Evolutionary conservation across 2,888 invertebrate genomes (phyloP).

Genomic region (Folsomia candida): DNA sequence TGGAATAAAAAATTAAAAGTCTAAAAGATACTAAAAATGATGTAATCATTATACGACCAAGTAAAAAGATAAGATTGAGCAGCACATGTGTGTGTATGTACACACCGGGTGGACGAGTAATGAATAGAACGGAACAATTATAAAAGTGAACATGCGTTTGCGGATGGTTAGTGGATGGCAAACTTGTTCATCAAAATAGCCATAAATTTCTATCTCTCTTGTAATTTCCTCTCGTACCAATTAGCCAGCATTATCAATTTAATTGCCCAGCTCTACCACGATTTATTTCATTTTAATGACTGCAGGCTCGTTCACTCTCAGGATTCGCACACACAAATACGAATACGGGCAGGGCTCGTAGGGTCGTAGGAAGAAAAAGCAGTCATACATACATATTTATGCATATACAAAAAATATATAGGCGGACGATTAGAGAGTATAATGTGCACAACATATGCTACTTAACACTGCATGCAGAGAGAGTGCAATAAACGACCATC

Average conservation of each 20-base stretch:
- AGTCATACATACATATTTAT: too few species aligned
- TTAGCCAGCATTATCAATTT: not conserved
- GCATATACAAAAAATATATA: too few species aligned
- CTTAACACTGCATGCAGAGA: too few species aligned
- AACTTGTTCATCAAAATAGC: not conserved
- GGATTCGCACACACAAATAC: too few species aligned
- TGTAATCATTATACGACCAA: not conserved
- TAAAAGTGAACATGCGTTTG: not conserved
- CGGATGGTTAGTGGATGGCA: not conserved
- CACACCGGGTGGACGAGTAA: too few species aligned
- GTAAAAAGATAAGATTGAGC: not conserved
- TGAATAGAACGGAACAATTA: too few species aligned
- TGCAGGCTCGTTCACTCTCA: too few species aligned
- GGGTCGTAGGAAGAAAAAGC: too few species aligned
- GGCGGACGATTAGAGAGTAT: too few species aligned
- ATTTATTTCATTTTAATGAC: not conserved
- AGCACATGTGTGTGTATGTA: not conserved
- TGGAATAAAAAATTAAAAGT: not conserved
- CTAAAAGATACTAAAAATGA: not conserved
- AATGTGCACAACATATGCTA: too few species aligned
- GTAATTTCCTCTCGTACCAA: constrained; percentile 5
- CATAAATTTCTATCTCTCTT: not conserved
- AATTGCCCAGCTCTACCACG: not conserved
- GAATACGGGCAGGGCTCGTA: too few species aligned
- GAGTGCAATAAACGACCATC: not conserved